Evolutionary conservation across 2,113 vertebrate species (phyloP).

Genomic region (Mormoops blainvillei): DNA sequence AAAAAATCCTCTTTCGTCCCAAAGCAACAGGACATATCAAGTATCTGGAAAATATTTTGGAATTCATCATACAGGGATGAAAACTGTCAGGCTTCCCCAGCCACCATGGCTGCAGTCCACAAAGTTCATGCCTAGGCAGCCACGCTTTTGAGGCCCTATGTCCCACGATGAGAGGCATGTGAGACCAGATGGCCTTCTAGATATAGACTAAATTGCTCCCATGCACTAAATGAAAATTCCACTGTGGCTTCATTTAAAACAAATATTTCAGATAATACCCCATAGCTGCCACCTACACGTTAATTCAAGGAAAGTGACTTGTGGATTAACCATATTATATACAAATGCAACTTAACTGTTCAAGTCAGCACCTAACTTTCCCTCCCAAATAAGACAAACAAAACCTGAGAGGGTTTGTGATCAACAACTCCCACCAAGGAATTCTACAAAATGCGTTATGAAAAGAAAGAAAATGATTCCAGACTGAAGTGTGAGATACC

Average conservation of each 20-base stretch:
- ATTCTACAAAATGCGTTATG: not conserved
- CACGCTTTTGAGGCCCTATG: not conserved
- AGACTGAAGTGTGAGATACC: not conserved
- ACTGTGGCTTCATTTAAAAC: not conserved
- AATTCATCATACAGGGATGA: not conserved
- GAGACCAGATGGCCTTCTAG: not conserved
- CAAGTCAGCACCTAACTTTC: not conserved
- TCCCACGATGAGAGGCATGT: not conserved
- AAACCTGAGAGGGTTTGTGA: not conserved
- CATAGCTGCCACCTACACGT: not conserved
- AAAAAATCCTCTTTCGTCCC: not conserved
- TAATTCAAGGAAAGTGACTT: not conserved
- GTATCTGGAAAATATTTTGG: not conserved
- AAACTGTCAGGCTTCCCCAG: not conserved
- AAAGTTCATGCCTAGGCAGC: not conserved
- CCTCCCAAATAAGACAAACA: not conserved
- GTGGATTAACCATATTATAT: not conserved
- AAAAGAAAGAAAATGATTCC: not conserved
- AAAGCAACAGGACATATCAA: not conserved
- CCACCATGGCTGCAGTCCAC: not conserved
- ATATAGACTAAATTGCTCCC: not conserved
- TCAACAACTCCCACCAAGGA: not conserved
- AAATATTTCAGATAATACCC: not conserved
- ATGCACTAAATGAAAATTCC: not conserved
- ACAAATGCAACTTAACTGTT: not conserved